A percentile compares a stretch with the other conserved stretches of the same genome.
phyloP scores from a whole-genome alignment of 2,113 vertebrate genomes.

The Numida meleagris region DNA sequence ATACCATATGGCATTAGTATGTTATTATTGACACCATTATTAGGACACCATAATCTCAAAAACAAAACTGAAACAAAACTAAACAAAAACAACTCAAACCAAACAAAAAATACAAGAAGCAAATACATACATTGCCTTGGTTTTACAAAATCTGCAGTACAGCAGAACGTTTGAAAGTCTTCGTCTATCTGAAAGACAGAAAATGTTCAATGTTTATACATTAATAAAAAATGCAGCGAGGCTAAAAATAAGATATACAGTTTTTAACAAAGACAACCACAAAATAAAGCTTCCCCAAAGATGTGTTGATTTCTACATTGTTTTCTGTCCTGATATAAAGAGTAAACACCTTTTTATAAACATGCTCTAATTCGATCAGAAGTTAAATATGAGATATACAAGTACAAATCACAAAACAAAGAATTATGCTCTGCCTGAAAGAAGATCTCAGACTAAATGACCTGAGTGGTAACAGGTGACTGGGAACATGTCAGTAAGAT shows the following conservation, averaged over 20 bases:
- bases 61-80: background rate
- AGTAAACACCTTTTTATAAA: background rate
- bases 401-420: background rate
- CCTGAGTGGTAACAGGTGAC: background rate
- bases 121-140: background rate
- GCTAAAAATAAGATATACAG: background rate
- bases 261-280: background rate
- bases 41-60: background rate
- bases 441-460: background rate
- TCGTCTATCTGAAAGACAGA: background rate
- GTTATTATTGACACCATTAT: background rate
- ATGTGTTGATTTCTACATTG: background rate
- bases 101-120: background rate
- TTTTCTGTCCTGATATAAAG: background rate
- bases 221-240: background rate
- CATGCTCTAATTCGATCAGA: background rate
- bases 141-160: background rate
- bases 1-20: background rate
- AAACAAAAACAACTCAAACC: background rate
- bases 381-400: background rate
- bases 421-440: background rate
- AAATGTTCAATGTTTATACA: background rate
- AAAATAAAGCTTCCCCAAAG: background rate
- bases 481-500: background rate
- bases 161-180: background rate